Evolutionary conservation across 1,140 invertebrate genomes (phyloP), one percentile per base, ranked within the genome.

Genomic region (Bombus fervidus): DNA sequence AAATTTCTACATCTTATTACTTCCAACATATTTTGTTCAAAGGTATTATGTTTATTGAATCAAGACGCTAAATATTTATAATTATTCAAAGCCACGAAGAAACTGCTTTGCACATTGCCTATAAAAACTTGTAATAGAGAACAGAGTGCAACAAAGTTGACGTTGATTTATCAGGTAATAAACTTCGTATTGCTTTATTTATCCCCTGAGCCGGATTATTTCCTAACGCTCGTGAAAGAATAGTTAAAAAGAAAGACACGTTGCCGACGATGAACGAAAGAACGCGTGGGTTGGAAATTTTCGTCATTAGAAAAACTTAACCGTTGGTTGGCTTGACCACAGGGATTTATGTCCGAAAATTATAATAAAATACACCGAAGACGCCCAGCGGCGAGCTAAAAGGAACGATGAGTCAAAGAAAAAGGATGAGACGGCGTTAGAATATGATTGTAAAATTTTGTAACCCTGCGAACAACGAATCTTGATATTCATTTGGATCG

Each of bases 281-380:
- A 25, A 13, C 80, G 53, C 68, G 80, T 82, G 71, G 80, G 71
- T 25, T 28, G 31, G 31, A 22, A 34, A 76, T 68, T 31, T 76
- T 68, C 31, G 39, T 57, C 34, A 31, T 57, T 77, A 41, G 59
- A 66, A 53, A 53, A 53, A 53, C 47, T 0, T 53, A 53, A 53
- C 1, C 18, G 47, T 53, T 22, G 18, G 6, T 53, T 22, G 18
- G 47, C 47, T 53, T 53, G 18, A 53, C 6, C 47, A 0, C 47
- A 22, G 47, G 47, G 6, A 22, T 53, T 18, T 53, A 53, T 53
- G 1, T 8, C 18, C 6, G 47, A 53, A 53, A 53, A 53, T 53
- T 22, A 6, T 53, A 53, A 57, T 53, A 28, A 62, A 62, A 62
- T n/a, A 62, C 12, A 62, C 3, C 59, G 59, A 12, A 13, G 2